Percentiles rank a stretch among this genome's conserved stretches.
phyloP scores from a whole-genome alignment of 2,797 vertebrate genomes.

The Enteromius viviparus region DNA sequence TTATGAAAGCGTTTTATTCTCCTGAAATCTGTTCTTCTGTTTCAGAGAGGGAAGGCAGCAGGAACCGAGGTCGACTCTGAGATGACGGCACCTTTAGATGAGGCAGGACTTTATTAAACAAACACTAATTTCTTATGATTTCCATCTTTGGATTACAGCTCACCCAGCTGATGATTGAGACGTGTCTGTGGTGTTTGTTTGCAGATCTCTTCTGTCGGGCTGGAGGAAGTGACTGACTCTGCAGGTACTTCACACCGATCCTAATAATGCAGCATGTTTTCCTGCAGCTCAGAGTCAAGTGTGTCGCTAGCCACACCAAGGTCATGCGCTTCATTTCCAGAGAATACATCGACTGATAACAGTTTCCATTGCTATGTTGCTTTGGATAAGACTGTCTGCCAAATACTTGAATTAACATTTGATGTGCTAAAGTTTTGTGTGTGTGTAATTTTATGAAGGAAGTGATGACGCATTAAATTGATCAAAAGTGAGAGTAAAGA shows the following conservation, averaged over 20 bases:
- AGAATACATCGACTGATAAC: not conserved
- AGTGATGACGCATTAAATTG: not conserved
- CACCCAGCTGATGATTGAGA: not conserved
- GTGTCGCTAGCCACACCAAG: no score
- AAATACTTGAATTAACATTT: not conserved
- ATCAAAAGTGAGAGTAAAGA: not conserved
- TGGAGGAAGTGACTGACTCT: slow-evolving; percentile 77
- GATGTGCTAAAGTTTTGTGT: no score
- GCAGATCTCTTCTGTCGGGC: slow-evolving; percentile 77
- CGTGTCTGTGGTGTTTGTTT: slow-evolving; percentile 28
- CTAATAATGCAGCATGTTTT: no score
- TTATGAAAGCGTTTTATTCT: no score
- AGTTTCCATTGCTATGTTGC: no score
- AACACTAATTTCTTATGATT: not conserved
- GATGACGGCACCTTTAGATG: not conserved
- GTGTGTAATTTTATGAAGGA: not conserved
- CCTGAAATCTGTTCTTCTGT: not conserved
- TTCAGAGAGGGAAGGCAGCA: not conserved
- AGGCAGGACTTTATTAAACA: not conserved
- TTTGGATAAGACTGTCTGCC: not conserved
- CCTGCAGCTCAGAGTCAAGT: no score
- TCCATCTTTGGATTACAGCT: not conserved
- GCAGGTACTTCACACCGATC: slow-evolving; percentile 75
- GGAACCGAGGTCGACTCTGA: not conserved
- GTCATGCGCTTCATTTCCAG: not conserved